Percentiles rank a stretch among this genome's conserved stretches.
Evolutionary conservation across 2,113 vertebrate genomes (phyloP).

Genomic region (Forbesichthys papilliferus): DNA sequence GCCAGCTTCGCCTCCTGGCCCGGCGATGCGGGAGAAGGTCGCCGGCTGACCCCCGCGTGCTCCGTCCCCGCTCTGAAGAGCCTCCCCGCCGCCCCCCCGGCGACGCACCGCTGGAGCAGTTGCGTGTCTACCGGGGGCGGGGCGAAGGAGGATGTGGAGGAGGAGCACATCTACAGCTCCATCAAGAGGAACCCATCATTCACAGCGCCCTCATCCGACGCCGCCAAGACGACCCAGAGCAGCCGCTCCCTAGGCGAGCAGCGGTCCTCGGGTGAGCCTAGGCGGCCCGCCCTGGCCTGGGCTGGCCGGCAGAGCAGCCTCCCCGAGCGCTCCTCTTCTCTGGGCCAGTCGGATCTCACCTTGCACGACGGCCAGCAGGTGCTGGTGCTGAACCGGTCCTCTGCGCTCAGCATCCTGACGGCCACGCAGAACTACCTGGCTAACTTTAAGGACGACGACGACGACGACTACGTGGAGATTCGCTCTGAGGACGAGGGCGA

Average conservation of each 20-base stretch:
- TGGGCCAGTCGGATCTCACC: slow-evolving; percentile 84
- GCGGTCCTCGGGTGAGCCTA: slow-evolving; percentile 57
- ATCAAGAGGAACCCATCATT: slow-evolving; percentile 73
- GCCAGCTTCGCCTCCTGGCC: slow-evolving; percentile 80
- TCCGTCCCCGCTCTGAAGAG: slow-evolving; percentile 85
- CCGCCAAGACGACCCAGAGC: slow-evolving; percentile 72
- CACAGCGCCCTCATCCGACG: slow-evolving; percentile 63
- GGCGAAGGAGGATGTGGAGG: slow-evolving; percentile 67
- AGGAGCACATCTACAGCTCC: slow-evolving; percentile 84
- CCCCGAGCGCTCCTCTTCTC: slow-evolving; percentile 68
- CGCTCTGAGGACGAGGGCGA: slow-evolving; percentile 90
- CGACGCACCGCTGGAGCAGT: slow-evolving; percentile 83
- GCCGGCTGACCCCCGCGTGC: slow-evolving; percentile 73
- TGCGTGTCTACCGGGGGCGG: slow-evolving; percentile 75
- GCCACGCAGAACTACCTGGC: slow-evolving; percentile 93
- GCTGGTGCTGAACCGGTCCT: slow-evolving; percentile 82
- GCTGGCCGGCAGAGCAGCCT: slow-evolving; percentile 75
- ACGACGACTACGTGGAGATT: slow-evolving; percentile 96
- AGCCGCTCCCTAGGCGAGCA: slow-evolving; percentile 76
- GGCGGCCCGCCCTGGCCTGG: slow-evolving; percentile 42
- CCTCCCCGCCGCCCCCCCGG: slow-evolving; percentile 62
- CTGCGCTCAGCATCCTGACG: slow-evolving; percentile 80
- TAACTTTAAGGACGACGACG: slow-evolving; percentile 93
- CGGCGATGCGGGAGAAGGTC: slow-evolving; percentile 54
- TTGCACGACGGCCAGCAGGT: slow-evolving; percentile 93